Evolutionary conservation across 2,113 vertebrate species (phyloP), one percentile per base, ranked within the genome.

Genomic region (Pterocles burchelli): DNA sequence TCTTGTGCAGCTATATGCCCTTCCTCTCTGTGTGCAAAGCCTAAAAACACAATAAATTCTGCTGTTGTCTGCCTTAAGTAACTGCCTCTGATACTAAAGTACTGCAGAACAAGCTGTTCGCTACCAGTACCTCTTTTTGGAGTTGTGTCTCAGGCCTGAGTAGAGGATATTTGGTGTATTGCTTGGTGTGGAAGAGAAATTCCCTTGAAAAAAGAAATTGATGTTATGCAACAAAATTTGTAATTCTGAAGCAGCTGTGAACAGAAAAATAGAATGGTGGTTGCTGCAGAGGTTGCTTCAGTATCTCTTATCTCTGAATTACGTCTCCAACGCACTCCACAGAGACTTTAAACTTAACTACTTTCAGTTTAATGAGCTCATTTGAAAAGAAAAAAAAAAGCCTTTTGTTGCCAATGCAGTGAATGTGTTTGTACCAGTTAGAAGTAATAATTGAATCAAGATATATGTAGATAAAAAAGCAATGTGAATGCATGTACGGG

Each of bases 401-500:
- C 36, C 86, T 87, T 94, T 95, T 95, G 93, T 96, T 96, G 95
- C 93, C 94, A 91, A 15, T 78, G 84, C 67, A 38, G 77, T 73
- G 77, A 95, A 91, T 97, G 52, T 94, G 96, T 96, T 96, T 95
- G 84, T 93, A 92, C 96, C 88, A 81, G 93, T 95, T 96, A 96
- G 70, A 89, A 85, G 77, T 92, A 75, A 93, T 96, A 96, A 96
- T 68, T 95, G 88, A 95, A 75, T 96, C 88, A 84, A 96, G 95
- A 97, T 96, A 80, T 36, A 71, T 57, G 36, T 29, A 93, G 95
- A 94, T 96, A 90, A 96, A 84, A 85, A 90, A 72, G 92, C 73
- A 87, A 72, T 41, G 72, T 33, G 46, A 94, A 61, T 96, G 81
- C 92, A 61, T 94, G 93, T 94, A 38, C 7, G 2, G 90, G 76